A percentile compares a stretch with the other conserved stretches of the same genome.
phyloP scores from a whole-genome alignment of 2,797 vertebrate genomes.

The Cirrhinus molitorella region DNA sequence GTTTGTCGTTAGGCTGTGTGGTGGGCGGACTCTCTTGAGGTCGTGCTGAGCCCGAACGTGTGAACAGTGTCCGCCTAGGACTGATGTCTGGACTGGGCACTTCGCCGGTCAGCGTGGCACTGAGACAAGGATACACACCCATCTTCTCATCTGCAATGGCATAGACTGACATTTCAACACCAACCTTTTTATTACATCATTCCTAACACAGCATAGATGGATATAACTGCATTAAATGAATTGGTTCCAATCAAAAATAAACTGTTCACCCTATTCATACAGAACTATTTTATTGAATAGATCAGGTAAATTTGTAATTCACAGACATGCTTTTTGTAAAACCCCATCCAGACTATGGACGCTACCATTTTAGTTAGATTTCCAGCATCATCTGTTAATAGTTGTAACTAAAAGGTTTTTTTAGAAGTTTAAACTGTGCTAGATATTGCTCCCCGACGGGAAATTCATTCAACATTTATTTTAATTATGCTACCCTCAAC shows the following conservation, averaged over 20 bases:
- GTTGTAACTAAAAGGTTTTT: background rate
- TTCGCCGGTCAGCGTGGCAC: constrained; percentile 54
- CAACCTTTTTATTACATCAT: background rate
- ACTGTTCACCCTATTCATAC: background rate
- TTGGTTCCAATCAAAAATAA: background rate
- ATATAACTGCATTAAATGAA: background rate
- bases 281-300: background rate
- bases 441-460: background rate
- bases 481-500: background rate
- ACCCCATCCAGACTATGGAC: no score
- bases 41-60: constrained; percentile 77
- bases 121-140: constrained; percentile 68
- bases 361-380: no score
- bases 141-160: constrained; percentile 69
- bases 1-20: constrained; percentile 87
- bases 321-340: no score
- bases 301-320: no score
- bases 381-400: background rate
- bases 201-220: background rate
- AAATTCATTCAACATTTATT: background rate
- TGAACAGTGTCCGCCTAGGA: constrained; percentile 72
- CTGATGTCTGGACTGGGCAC: constrained; percentile 70
- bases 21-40: constrained; percentile 78
- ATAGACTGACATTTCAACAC: constrained; percentile 32
- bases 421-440: background rate